Conservation (phyloP, 2,888 invertebrate genomes). For the Ormyrus thymus region DNA sequence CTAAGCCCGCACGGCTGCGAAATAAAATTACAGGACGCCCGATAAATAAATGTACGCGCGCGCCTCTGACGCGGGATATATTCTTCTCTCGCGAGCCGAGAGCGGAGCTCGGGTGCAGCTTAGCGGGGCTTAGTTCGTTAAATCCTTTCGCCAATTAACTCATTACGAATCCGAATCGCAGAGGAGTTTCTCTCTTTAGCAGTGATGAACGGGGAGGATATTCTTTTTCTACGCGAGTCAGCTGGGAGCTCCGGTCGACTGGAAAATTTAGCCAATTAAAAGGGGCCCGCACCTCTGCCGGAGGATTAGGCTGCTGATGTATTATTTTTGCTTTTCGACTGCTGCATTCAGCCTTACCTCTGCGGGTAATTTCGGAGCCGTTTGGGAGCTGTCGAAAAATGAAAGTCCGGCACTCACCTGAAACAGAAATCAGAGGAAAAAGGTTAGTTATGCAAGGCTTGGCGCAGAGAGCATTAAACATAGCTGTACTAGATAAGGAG, state of each 20-base stretch:
- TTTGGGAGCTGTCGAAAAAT: background rate
- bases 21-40: background rate
- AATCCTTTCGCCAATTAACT: slow-evolving; percentile 51
- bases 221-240: too few relatives aligned
- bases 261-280: too few relatives aligned
- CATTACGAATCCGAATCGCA: slow-evolving; percentile 40
- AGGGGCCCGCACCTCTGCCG: background rate
- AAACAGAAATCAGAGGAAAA: slow-evolving; percentile 10
- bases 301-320: too few relatives aligned
- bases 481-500: too few relatives aligned
- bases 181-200: background rate
- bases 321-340: too few relatives aligned
- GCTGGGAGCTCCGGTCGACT: too few relatives aligned
- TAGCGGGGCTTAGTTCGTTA: slow-evolving; percentile 48
- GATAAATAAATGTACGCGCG: background rate
- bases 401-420: slow-evolving; percentile 18
- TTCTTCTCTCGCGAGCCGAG: background rate
- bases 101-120: slow-evolving; percentile 15
- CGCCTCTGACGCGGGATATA: background rate
- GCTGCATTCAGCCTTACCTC: too few relatives aligned
- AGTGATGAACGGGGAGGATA: slow-evolving; percentile 15
- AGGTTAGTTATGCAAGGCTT: background rate
- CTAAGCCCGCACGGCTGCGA: background rate
- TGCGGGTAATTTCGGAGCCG: too few relatives aligned
- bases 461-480: background rate